A percentile compares a stretch with the other conserved stretches of the same genome.
Evolutionary conservation across 2,113 vertebrate species (phyloP).

Genomic region (Calyptomena viridis): DNA sequence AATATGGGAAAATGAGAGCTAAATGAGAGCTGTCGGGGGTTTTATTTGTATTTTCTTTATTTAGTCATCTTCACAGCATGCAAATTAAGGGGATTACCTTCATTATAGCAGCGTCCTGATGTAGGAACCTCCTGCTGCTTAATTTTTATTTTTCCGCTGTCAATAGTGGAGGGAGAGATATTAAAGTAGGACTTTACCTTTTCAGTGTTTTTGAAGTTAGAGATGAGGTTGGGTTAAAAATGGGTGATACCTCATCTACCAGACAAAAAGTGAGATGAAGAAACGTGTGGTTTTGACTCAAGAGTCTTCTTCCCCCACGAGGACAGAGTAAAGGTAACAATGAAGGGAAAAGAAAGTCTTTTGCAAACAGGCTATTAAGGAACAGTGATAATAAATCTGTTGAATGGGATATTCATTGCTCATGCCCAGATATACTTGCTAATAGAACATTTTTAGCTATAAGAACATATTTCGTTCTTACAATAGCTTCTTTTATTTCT

Average conservation of each 20-base stretch:
- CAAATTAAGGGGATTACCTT: neutral
- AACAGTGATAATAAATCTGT: neutral
- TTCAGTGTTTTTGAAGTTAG: neutral
- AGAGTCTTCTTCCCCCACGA: neutral
- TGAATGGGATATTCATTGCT: neutral
- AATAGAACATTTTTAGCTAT: neutral
- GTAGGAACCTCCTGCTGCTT: neutral
- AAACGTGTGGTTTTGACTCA: neutral
- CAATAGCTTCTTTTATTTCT: neutral
- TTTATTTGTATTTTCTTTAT: neutral
- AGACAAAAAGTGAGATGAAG: neutral
- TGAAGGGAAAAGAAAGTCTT: neutral
- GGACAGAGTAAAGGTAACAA: neutral
- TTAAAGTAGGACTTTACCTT: neutral
- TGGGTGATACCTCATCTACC: neutral
- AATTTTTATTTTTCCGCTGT: neutral
- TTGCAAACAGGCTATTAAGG: neutral
- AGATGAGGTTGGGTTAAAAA: neutral
- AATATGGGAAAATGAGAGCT: neutral
- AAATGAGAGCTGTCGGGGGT: neutral
- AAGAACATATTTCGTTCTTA: neutral
- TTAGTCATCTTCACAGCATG: neutral
- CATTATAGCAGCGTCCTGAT: neutral
- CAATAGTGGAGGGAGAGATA: neutral
- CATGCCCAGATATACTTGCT: neutral